phyloP scores from a whole-genome alignment of 2,888 invertebrate genomes.

The Mycalesis mineus region DNA sequence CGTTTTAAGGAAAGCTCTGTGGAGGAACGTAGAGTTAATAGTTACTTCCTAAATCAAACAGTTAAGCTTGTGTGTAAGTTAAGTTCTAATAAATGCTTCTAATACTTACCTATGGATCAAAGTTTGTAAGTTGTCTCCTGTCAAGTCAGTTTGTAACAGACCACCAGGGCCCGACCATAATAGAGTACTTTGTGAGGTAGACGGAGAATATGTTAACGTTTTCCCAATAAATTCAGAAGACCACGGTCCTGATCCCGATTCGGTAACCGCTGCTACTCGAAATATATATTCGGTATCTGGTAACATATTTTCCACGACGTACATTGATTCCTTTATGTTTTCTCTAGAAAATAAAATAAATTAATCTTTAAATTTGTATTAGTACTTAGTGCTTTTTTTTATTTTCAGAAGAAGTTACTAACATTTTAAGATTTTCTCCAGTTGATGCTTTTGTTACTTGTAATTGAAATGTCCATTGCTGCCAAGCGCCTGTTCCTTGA shows the following conservation, averaged over 20 bases:
- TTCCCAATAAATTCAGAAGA: constrained; percentile 85
- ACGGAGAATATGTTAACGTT: constrained; percentile 78
- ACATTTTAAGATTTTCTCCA: constrained; percentile 57
- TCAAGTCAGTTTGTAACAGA: constrained; percentile 87
- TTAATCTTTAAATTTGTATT: no score
- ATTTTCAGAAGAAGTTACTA: constrained; percentile 29
- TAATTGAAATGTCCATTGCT: constrained; percentile 88
- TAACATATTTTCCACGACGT: constrained; percentile 82
- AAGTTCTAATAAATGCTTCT: neutral
- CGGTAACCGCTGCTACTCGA: constrained; percentile 87
- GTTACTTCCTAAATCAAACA: neutral
- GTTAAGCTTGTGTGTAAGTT: neutral
- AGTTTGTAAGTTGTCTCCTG: constrained; percentile 85
- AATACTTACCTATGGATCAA: constrained; percentile 76
- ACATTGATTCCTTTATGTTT: constrained; percentile 79
- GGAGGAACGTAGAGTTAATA: neutral
- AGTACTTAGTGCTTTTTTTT: neutral
- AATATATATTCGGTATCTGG: constrained; percentile 87
- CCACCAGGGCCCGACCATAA: constrained; percentile 88
- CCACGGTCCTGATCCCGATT: constrained; percentile 87
- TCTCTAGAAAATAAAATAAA: constrained; percentile 48
- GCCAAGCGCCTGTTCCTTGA: constrained; percentile 83
- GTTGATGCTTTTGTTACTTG: constrained; percentile 77
- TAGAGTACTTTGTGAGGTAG: constrained; percentile 79
- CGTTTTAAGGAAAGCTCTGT: constrained; percentile 73